These are phyloP conservation scores for Anticlea derivata DNA, from an alignment of 2,888 invertebrate genomes.

Conservation along the genomic window DNA sequence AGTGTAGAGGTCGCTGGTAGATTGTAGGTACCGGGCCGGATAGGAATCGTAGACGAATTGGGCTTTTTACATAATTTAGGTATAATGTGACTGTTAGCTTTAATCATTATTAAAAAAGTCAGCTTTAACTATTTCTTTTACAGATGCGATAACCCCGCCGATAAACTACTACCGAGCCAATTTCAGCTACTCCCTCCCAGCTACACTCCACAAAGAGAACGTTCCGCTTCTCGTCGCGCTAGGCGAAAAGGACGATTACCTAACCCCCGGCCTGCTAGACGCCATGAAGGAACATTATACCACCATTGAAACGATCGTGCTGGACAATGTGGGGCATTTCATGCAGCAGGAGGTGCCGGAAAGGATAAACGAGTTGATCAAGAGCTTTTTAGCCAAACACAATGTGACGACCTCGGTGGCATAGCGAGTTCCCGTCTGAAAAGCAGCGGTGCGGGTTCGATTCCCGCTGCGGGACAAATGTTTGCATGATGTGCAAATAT, in stretches of 20 bases:
- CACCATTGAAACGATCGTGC: conserved; percentile 64
- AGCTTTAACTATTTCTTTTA: too few relatives aligned
- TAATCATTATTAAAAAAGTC: too few relatives aligned
- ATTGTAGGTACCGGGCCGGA: too few relatives aligned
- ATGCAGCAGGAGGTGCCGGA: conserved; percentile 82
- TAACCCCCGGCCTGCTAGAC: conserved; percentile 54
- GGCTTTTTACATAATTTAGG: too few relatives aligned
- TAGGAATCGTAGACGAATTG: too few relatives aligned
- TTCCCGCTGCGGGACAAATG: too few relatives aligned
- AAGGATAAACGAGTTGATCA: conserved; percentile 77
- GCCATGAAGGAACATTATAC: conserved; percentile 66
- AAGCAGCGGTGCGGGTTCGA: too few relatives aligned
- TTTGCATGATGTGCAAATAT: too few relatives aligned
- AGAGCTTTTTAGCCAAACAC: conserved; percentile 69
- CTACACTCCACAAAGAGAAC: conserved; percentile 54
- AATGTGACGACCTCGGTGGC: too few relatives aligned
- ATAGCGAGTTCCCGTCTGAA: too few relatives aligned
- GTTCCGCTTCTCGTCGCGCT: conserved; percentile 71
- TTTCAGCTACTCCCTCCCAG: conserved; percentile 48
- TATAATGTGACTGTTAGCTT: too few relatives aligned
- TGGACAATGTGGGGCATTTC: conserved; percentile 78
- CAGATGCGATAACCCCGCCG: conserved; percentile 81
- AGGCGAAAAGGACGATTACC: conserved; percentile 71
- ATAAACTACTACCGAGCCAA: conserved; percentile 84
- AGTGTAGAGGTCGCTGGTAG: too few relatives aligned